These are phyloP conservation scores for Uropsilus gracilis DNA, from an alignment of 2,113 vertebrate genomes.

Conservation along the genomic window DNA sequence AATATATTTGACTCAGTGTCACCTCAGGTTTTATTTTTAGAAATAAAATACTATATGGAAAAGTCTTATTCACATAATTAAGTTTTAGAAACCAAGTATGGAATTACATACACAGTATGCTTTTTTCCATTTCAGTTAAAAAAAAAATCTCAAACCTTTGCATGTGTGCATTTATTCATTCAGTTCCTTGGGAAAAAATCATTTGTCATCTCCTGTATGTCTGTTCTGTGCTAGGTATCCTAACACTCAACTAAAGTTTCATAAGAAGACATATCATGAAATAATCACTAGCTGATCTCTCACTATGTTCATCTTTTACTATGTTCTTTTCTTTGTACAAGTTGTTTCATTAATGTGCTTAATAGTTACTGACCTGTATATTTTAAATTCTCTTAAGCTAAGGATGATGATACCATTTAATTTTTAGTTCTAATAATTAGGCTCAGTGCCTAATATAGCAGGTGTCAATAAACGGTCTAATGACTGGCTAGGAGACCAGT, in stretches of 20 bases:
- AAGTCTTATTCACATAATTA: not conserved
- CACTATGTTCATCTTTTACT: not conserved
- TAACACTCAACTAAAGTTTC: not conserved
- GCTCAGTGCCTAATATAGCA: not conserved
- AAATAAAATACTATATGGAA: not conserved
- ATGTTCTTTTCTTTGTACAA: not conserved
- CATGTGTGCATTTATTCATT: slow-evolving; percentile 19
- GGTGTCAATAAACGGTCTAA: not conserved
- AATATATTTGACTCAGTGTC: not conserved
- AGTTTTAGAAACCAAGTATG: not conserved
- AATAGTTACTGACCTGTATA: not conserved
- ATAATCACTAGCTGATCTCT: not conserved
- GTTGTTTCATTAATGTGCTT: not conserved
- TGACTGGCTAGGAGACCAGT: not conserved
- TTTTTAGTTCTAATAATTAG: slow-evolving; percentile 36
- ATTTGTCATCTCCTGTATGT: not conserved
- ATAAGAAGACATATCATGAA: slow-evolving; percentile 9
- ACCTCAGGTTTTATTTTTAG: not conserved
- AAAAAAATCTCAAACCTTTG: not conserved
- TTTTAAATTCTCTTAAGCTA: not conserved
- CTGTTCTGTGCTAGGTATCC: not conserved
- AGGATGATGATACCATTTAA: not conserved
- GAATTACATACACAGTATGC: not conserved
- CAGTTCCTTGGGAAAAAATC: not conserved
- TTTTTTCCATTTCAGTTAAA: not conserved